Conservation (phyloP, 2,113 vertebrate species). For the Craseonycteris thonglongyai region DNA sequence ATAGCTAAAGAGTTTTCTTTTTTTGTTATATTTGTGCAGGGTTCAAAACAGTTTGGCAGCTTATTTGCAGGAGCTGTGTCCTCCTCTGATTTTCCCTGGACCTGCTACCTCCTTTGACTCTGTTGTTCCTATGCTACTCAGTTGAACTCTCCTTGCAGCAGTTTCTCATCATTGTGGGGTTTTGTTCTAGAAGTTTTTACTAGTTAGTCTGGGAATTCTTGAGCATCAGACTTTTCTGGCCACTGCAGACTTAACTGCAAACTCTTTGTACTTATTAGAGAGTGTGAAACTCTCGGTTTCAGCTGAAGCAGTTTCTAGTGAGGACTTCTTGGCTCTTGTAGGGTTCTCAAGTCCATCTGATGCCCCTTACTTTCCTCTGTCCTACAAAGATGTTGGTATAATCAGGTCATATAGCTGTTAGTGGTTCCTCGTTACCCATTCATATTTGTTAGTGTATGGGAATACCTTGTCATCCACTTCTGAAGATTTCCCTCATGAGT, state of each 20-base stretch:
- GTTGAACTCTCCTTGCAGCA: not conserved
- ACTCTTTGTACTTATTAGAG: not conserved
- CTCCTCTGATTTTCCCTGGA: not conserved
- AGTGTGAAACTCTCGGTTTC: not conserved
- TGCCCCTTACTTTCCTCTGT: not conserved
- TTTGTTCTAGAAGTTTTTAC: not conserved
- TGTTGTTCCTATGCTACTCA: not conserved
- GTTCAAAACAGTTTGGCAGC: not conserved
- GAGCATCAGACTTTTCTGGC: not conserved
- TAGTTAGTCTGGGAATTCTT: not conserved
- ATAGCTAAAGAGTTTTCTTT: not conserved
- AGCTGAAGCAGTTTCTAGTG: not conserved
- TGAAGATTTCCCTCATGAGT: not conserved
- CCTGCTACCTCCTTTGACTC: not conserved
- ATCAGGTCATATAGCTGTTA: not conserved
- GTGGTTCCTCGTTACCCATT: not conserved
- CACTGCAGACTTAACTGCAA: not conserved
- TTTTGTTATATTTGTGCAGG: not conserved
- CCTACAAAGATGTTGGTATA: not conserved
- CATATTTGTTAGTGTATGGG: not conserved
- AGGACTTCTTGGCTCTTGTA: not conserved
- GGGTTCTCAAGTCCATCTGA: not conserved
- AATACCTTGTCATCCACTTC: not conserved
- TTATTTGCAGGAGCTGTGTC: not conserved
- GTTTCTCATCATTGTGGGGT: not conserved